phyloP scores from a whole-genome alignment of 2,797 vertebrate species.

The Ctenopoma kingsleyae region DNA sequence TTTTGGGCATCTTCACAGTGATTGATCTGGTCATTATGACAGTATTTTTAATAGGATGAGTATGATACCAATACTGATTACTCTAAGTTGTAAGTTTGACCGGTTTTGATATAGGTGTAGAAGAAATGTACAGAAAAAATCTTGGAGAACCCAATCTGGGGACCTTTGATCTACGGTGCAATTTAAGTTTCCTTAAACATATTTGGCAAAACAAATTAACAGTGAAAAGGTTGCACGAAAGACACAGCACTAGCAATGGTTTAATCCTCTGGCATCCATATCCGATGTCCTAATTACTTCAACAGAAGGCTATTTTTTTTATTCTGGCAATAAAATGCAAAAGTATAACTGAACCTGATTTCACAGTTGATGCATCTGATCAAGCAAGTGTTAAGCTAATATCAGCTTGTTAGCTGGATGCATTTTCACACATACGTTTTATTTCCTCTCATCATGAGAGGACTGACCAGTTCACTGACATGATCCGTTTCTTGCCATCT shows the following conservation, averaged over 20 bases:
- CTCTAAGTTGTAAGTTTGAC: neutral
- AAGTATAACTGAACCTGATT: neutral
- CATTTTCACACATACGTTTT: neutral
- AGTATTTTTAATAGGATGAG: neutral
- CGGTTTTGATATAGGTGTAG: neutral
- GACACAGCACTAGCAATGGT: neutral
- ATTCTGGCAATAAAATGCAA: neutral
- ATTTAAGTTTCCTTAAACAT: constrained; percentile 31
- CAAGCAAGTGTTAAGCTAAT: neutral
- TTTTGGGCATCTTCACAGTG: too few relatives aligned
- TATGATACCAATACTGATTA: neutral
- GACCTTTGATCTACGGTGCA: constrained; percentile 26
- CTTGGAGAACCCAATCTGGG: constrained; percentile 30
- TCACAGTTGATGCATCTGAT: neutral
- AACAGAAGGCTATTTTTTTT: neutral
- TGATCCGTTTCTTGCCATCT: too few relatives aligned
- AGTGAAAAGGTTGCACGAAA: constrained; percentile 26
- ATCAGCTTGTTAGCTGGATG: neutral
- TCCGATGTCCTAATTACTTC: neutral
- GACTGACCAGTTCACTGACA: neutral
- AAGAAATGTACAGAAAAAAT: constrained; percentile 4
- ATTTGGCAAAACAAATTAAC: constrained; percentile 38
- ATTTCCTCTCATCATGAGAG: neutral
- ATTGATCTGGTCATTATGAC: too few relatives aligned
- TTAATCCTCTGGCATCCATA: constrained; percentile 1